Percentiles rank a stretch among this genome's conserved stretches.
These are phyloP conservation scores for Geotrypetes seraphini DNA, from an alignment of 2,797 vertebrate genomes.

Conservation along the genomic window DNA sequence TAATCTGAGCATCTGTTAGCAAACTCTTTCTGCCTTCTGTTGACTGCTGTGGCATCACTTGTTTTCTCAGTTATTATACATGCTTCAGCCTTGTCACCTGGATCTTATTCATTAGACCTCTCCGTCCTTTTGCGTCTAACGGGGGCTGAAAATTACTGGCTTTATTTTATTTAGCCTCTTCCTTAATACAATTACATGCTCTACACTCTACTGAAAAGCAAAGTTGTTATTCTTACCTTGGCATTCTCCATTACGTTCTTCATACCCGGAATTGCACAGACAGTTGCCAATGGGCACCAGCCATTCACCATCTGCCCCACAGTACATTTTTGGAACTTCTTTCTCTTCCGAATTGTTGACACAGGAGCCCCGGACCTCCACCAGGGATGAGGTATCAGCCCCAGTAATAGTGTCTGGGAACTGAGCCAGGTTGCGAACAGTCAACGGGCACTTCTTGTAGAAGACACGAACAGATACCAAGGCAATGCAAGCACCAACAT, in stretches of 20 bases:
- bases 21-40: conserved; percentile 39
- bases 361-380: conserved; percentile 92
- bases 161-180: conserved; percentile 61
- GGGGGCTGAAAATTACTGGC: conserved; percentile 68
- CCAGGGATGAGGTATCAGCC: conserved; percentile 87
- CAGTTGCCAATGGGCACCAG: conserved; percentile 96
- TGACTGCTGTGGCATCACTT: conserved; percentile 21
- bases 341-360: conserved; percentile 94
- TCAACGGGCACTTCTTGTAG: conserved; percentile 90
- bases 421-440: conserved; percentile 84
- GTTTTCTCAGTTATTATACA: conserved; percentile 30
- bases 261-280: conserved; percentile 86
- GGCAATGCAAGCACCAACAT: conserved; percentile 91
- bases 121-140: conserved; percentile 59
- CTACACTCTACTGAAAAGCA: conserved; percentile 42
- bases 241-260: conserved; percentile 82
- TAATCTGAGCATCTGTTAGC: conserved; percentile 28
- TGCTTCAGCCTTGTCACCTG: conserved; percentile 52
- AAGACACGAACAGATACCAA: conserved; percentile 89
- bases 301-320: conserved; percentile 94
- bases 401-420: conserved; percentile 94
- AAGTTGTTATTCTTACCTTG: conserved; percentile 69
- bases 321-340: conserved; percentile 97
- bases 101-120: conserved; percentile 61
- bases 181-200: conserved; percentile 60